Base-by-base conservation (phyloP, 2,113 vertebrate species). In the Solenodon paradoxus region DNA sequence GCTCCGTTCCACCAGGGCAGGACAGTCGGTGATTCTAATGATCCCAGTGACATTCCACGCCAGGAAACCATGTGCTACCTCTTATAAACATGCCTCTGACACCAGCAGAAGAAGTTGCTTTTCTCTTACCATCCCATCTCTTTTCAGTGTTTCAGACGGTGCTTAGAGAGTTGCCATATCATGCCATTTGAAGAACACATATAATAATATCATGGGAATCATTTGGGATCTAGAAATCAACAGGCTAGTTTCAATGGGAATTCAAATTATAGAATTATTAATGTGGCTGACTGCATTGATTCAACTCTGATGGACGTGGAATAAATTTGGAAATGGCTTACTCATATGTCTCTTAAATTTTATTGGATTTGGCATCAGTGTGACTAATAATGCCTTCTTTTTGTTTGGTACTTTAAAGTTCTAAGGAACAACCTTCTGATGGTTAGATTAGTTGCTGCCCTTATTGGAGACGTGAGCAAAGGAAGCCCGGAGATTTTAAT, bases 91-190 rank as follows among this genome's bases (percentile, higher is more conserved):
- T n/a, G 97, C 96, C 92, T 97, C 96, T 97, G 96, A 95, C 97
- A 97, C 97, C 97, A 86, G 78, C 59, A 78, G 61, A 97, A 97
- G 96, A 97, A 96, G 96, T 96, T 94, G 96, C 94, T 96, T 97
- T 97, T 95, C 74, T 95, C 74, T 97, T 96, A 90, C 95, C 94
- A 89, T 95, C 94, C 96, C 96, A 74, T 96, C 87, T 97, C 88
- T 95, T 93, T 97, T 97, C 85, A 94, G 94, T 92, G 92, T 96
- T 96, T 95, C 97, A 92, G 94, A 95, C 96, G 98, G 90, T 97
- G 97, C 96, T n/a, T 92, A 96, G 97, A 92, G 96, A 93, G 97
- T 97, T 97, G 97, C 94, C 91, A 55, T 89, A 88, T 92, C 96
- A 87, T 88, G 96, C 94, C 81, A 97, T 97, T 97, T 97, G 96